A percentile compares a stretch with the other conserved stretches of the same genome.
These are phyloP conservation scores for Tipula lateralis DNA, from an alignment of 2,888 invertebrate genomes.

Conservation along the genomic window DNA sequence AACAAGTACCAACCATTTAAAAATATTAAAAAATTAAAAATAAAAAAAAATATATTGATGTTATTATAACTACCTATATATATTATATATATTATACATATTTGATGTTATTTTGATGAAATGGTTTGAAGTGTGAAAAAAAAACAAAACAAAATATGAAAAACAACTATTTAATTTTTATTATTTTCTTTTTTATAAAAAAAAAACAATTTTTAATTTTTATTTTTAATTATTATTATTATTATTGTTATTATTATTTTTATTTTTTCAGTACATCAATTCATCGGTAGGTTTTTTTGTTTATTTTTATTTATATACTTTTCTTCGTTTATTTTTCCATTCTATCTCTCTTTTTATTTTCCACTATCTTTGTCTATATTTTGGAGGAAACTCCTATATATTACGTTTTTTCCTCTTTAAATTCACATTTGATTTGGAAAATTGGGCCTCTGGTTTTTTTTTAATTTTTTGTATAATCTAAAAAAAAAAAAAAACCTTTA, in stretches of 20 bases:
- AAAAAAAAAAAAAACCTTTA: background rate
- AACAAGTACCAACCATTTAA: background rate
- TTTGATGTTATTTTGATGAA: slow-evolving; percentile 19
- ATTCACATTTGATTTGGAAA: background rate
- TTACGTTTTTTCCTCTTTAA: background rate
- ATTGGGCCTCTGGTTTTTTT: background rate
- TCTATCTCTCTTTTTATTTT: background rate
- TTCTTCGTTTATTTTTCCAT: slow-evolving; percentile 13
- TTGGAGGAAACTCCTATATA: background rate
- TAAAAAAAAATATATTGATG: background rate
- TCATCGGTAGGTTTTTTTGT: slow-evolving; percentile 29
- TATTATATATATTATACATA: too few relatives aligned
- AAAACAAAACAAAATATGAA: background rate
- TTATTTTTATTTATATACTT: slow-evolving; percentile 26
- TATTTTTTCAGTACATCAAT: slow-evolving; percentile 28
- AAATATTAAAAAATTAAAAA: background rate
- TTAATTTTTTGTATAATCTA: background rate
- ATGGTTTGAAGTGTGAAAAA: slow-evolving; percentile 21
- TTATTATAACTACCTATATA: background rate
- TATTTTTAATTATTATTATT: slow-evolving; percentile 28
- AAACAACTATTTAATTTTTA: background rate
- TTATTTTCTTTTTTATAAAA: slow-evolving; percentile 6
- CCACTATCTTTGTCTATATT: background rate
- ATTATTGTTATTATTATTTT: slow-evolving; percentile 21
- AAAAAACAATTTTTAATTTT: slow-evolving; percentile 24